Evolutionary conservation across 2,113 vertebrate genomes (phyloP).

Genomic region (Oplegnathus fasciatus): DNA sequence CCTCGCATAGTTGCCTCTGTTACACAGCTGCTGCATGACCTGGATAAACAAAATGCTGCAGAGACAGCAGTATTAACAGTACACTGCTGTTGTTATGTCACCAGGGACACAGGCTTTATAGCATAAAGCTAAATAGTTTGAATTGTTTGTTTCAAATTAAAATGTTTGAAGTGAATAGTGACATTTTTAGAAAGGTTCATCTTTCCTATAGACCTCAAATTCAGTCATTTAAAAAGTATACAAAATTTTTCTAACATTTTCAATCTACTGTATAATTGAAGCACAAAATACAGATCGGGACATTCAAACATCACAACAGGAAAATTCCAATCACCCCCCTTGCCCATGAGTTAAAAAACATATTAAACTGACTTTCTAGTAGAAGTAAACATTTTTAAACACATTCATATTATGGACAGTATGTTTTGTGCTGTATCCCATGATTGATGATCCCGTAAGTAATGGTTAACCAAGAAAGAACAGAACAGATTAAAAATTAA

Average conservation of each 20-base stretch:
- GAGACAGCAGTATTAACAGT: slow-evolving; percentile 3
- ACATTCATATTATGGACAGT: background rate
- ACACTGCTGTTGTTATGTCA: slow-evolving; percentile 4
- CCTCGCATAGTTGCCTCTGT: slow-evolving; percentile 15
- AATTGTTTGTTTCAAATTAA: background rate
- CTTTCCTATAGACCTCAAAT: background rate
- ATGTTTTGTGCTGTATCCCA: background rate
- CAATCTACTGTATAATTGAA: background rate
- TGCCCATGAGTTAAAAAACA: background rate
- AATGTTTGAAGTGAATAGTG: background rate
- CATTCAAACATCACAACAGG: background rate
- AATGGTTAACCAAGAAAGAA: background rate
- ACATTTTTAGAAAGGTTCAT: background rate
- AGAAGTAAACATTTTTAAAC: background rate
- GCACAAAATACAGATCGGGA: background rate
- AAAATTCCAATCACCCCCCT: background rate
- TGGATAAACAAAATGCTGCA: slow-evolving; percentile 64
- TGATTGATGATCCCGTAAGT: too few relatives aligned
- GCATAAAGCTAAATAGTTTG: background rate
- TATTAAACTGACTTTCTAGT: background rate
- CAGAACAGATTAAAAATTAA: background rate
- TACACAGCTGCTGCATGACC: slow-evolving; percentile 68
- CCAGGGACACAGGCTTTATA: background rate
- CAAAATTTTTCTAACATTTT: background rate
- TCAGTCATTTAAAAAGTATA: background rate